Evolutionary conservation across 2,797 vertebrate genomes (phyloP).

Genomic region (Enteromius radiatus): DNA sequence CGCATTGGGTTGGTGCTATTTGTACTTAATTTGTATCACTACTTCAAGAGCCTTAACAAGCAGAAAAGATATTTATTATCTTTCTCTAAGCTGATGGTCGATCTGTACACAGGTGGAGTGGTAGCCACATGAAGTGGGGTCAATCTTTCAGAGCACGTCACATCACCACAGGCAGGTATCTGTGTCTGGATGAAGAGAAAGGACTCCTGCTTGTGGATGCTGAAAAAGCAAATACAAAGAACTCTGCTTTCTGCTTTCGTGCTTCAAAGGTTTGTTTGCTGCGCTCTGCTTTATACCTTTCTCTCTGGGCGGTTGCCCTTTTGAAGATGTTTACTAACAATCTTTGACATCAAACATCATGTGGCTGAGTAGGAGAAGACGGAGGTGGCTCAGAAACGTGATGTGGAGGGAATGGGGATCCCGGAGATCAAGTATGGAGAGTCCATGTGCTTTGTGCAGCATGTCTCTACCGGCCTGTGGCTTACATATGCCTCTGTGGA

Average conservation of each 20-base stretch:
- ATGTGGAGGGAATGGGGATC: conserved; percentile 92
- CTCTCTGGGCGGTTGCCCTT: background rate
- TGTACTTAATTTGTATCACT: background rate
- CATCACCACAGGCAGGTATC: conserved; percentile 90
- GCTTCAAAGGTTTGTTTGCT: conserved; percentile 83
- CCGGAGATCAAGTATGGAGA: conserved; percentile 96
- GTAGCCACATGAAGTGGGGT: conserved; percentile 93
- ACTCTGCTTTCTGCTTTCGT: conserved; percentile 90
- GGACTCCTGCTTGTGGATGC: conserved; percentile 87
- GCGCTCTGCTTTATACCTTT: background rate
- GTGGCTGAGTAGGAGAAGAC: conserved; percentile 85
- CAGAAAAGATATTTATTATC: background rate
- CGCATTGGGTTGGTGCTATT: conserved; percentile 82
- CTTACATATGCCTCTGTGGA: conserved; percentile 91
- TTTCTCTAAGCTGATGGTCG: background rate
- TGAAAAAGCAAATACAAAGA: conserved; percentile 87
- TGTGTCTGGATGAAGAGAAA: conserved; percentile 89
- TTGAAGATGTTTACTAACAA: background rate
- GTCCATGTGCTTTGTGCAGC: conserved; percentile 94
- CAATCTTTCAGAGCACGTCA: conserved; percentile 89
- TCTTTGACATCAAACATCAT: conserved; percentile 20
- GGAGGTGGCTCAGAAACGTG: conserved; percentile 86
- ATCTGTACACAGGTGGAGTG: conserved; percentile 84
- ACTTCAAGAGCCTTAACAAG: background rate
- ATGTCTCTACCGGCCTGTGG: conserved; percentile 86